These are phyloP conservation scores for Melierax canorus DNA, from an alignment of 2,113 vertebrate genomes.

Conservation along the genomic window DNA sequence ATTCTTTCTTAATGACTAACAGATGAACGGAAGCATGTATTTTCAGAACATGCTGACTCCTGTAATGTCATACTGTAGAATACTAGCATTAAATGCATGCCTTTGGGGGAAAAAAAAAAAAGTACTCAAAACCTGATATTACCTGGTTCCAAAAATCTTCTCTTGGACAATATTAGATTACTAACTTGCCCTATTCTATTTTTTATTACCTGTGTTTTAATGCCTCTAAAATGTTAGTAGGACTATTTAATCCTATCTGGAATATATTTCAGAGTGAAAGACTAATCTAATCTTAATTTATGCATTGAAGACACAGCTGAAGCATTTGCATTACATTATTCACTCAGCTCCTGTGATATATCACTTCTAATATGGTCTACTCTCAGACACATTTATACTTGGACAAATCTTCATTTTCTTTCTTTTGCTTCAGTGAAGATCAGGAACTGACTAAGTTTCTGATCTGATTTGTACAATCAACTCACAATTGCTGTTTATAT, in stretches of 20 bases:
- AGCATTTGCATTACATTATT: background rate
- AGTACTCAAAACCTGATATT: background rate
- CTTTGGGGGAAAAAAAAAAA: background rate
- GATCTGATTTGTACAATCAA: background rate
- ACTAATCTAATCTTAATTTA: background rate
- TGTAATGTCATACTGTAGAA: background rate
- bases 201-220: background rate
- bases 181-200: background rate
- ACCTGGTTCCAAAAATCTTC: background rate
- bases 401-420: background rate
- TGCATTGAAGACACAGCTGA: background rate
- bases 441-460: background rate
- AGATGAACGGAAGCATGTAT: background rate
- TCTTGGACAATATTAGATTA: background rate
- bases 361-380: background rate
- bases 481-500: background rate
- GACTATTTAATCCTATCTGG: background rate
- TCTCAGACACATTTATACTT: background rate
- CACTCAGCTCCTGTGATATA: background rate
- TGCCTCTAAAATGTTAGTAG: background rate
- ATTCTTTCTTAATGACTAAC: background rate
- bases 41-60: background rate
- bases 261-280: background rate
- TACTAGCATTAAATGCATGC: background rate
- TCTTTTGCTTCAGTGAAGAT: background rate